Conservation (phyloP, 1,140 invertebrate genomes). For the Pachypeltis micranthus region DNA sequence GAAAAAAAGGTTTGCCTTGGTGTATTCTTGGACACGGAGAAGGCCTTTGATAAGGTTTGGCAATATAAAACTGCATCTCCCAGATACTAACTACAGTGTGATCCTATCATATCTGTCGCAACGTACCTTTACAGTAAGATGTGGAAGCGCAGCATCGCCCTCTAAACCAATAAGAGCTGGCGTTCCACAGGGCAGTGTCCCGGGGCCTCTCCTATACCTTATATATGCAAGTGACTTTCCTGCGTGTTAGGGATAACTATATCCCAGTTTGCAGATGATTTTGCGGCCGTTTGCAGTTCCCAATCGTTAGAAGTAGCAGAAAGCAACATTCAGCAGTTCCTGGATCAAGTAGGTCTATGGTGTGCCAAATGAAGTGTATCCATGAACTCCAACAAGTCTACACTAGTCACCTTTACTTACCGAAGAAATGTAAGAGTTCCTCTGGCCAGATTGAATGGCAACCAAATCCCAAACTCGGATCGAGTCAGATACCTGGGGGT, state of each 20-base stretch:
- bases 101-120: not conserved
- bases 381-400: too few species aligned
- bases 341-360: too few species aligned
- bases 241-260: not conserved
- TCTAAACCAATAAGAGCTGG: not conserved
- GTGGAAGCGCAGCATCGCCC: not conserved
- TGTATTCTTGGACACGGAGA: not conserved
- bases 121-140: not conserved
- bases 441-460: too few species aligned
- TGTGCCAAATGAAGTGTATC: too few species aligned
- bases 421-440: too few species aligned
- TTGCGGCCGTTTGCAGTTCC: not conserved
- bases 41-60: not conserved
- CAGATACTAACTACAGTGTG: not conserved
- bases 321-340: too few species aligned
- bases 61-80: not conserved
- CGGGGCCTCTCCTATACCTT: not conserved
- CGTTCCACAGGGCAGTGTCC: not conserved
- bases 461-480: too few species aligned
- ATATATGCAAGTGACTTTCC: not conserved
- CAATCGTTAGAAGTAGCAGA: not conserved
- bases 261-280: not conserved
- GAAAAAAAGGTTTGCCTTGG: too few species aligned
- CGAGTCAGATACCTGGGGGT: too few species aligned
- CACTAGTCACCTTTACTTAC: too few species aligned